A percentile compares a stretch with the other conserved stretches of the same genome.
These are phyloP conservation scores for Dromococcyx pavoninus DNA, from an alignment of 2,797 vertebrate species.

Conservation along the genomic window DNA sequence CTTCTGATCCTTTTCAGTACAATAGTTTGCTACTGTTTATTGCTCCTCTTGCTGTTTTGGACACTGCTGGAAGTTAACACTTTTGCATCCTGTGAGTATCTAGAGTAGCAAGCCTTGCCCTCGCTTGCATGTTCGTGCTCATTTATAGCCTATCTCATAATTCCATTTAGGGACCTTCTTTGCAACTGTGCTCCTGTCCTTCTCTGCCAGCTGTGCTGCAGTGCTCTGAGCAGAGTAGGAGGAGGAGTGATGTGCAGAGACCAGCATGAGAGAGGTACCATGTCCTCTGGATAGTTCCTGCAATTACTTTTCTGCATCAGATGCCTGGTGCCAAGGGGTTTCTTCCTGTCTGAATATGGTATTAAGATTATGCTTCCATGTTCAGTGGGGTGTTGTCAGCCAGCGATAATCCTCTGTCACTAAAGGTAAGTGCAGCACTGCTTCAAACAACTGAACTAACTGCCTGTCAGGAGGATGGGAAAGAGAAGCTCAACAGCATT, in stretches of 20 bases:
- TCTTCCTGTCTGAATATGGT: background rate
- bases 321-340: background rate
- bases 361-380: background rate
- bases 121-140: background rate
- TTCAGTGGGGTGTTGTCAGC: background rate
- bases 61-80: background rate
- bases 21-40: background rate
- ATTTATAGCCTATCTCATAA: background rate
- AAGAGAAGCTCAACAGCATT: background rate
- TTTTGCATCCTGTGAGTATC: background rate
- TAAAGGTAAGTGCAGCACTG: background rate
- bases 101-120: background rate
- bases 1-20: background rate
- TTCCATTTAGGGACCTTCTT: background rate
- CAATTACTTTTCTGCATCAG: rapidly evolving
- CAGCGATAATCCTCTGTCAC: background rate
- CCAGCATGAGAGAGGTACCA: rapidly evolving
- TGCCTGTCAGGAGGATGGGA: background rate
- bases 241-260: background rate
- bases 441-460: background rate
- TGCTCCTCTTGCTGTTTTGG: background rate
- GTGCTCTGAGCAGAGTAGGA: background rate
- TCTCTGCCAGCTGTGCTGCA: background rate
- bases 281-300: background rate
- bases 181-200: background rate